Evolutionary conservation across 2,797 vertebrate genomes (phyloP).

Genomic region (Aselliscus stoliczkanus): DNA sequence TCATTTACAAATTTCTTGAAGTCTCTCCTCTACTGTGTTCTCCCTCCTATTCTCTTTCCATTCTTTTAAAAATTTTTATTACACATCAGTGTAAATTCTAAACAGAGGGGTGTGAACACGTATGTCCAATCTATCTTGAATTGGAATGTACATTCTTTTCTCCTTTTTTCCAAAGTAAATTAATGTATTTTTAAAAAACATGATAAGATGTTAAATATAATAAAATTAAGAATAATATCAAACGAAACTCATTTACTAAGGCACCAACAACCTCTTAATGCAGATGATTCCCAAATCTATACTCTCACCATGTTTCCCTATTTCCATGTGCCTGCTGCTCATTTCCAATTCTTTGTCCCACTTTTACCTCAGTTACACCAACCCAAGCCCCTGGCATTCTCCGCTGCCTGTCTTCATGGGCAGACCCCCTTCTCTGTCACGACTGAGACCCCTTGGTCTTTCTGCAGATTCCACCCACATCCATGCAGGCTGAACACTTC

Average conservation of each 20-base stretch:
- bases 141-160: neutral
- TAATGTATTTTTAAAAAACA: neutral
- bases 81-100: neutral
- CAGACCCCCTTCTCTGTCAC: neutral
- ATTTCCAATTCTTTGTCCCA: neutral
- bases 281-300: neutral
- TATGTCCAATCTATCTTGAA: neutral
- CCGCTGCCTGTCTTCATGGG: accelerated
- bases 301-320: neutral
- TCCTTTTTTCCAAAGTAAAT: neutral
- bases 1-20: neutral
- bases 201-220: neutral
- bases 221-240: neutral
- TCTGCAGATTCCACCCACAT: neutral
- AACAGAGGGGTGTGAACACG: neutral
- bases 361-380: neutral
- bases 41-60: neutral
- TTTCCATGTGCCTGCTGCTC: neutral
- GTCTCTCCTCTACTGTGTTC: neutral
- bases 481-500: neutral
- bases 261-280: neutral
- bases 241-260: neutral
- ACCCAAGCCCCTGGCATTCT: neutral
- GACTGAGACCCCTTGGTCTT: neutral
- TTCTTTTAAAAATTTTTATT: neutral